These are phyloP conservation scores for Opisthograptis luteolata DNA, from an alignment of 2,888 invertebrate genomes.

Conservation along the genomic window DNA sequence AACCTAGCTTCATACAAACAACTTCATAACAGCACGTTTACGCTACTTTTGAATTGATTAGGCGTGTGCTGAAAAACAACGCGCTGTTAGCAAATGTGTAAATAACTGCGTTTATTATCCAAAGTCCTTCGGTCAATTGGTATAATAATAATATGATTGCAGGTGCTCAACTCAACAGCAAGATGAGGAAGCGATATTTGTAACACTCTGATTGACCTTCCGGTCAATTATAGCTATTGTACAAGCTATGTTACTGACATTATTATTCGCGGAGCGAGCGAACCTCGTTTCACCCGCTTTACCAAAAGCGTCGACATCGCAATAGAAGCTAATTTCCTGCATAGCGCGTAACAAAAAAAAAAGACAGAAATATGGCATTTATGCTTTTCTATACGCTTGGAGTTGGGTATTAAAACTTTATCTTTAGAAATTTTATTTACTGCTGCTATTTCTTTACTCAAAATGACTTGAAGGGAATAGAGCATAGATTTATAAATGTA, in stretches of 20 bases:
- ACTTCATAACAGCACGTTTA: no score
- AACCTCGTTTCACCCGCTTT: conserved; percentile 79
- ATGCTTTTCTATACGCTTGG: conserved; percentile 55
- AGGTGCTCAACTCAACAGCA: not conserved
- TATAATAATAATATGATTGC: not conserved
- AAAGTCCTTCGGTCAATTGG: no score
- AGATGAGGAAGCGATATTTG: not conserved
- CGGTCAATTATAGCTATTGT: not conserved
- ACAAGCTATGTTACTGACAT: conserved; percentile 16
- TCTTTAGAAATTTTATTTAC: conserved; percentile 49
- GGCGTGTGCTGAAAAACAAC: no score
- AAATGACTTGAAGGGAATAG: conserved; percentile 1
- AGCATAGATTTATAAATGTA: not conserved
- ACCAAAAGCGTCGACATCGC: conserved; percentile 83
- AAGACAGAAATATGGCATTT: conserved; percentile 75
- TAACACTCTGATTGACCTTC: not conserved
- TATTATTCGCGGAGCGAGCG: conserved; percentile 9
- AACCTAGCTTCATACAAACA: conserved; percentile 23
- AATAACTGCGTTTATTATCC: no score
- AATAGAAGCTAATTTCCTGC: conserved; percentile 85
- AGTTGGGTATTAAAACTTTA: conserved; percentile 56
- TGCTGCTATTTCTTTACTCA: conserved; percentile 4
- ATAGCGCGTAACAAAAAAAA: conserved; percentile 77
- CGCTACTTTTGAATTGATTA: no score
- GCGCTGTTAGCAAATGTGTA: no score